Base-by-base conservation (phyloP, 2,888 invertebrate species). In the Hermodice carunculata region DNA sequence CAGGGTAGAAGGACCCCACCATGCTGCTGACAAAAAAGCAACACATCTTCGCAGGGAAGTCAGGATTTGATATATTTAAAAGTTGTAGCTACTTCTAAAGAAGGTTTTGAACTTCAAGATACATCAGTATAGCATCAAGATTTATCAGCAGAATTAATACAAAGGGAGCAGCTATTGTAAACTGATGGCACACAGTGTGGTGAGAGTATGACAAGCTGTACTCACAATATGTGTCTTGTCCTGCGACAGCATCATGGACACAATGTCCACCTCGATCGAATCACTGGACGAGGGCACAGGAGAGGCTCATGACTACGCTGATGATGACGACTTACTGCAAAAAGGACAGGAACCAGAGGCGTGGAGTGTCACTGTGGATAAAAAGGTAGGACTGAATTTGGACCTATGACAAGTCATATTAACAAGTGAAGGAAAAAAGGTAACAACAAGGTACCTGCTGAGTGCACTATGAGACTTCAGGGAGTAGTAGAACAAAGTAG, bases 341-440 rank as follows among this genome's bases (percentile, higher is more conserved):
- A 92, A 24, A 14, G 90, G 74, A 8, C 59, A 91, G 26, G 97
- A 98, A 82, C 93, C 95, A 0, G 97, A 98, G 81, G 94, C 95
- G 0, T 98, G 97, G 97, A 94, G 94, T 19, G 93, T 94, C 0
- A 92, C 93, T 24, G 94, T 95, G 53, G 94, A 95, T 26, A 94
- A 94, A 76, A 95, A 60, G 49, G 49, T 49, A 19, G 28, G 24
- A n/a, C n/a, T n/a, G n/a, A n/a, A 94, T 82, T 87, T 88, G 69
- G 67, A 67, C 37, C 54, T 31, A 31, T 2, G 11, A 8, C 29
- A 44, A n/a, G n/a, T 43, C 4, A 5, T 4, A 28, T 40, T 32
- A 3, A 14, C 40, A 46, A 8, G 56, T 24, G 31, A 31, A n/a
- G 22, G 29, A 56, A 11, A n/a, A 17, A 8, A 44, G 6, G 11